Conservation (phyloP, 2,888 invertebrate species). For the Noctuana brunneofusca region DNA sequence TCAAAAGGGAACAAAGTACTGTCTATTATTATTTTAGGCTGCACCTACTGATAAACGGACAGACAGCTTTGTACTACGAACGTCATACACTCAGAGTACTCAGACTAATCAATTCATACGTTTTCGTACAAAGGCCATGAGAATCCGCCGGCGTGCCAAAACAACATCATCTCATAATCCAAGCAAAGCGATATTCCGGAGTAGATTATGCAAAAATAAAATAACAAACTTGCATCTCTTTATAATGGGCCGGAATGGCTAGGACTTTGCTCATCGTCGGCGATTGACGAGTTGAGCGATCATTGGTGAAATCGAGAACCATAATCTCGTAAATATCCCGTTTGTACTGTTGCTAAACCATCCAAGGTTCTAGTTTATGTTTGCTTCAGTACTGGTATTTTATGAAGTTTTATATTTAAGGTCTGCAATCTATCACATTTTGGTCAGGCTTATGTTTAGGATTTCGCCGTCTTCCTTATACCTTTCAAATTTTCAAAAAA, state of each 20-base stretch:
- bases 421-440: too few species aligned
- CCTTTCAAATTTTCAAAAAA: too few species aligned
- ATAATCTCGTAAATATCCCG: too few species aligned
- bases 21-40: conserved; percentile 23
- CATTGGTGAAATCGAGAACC: not conserved
- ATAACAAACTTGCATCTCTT: conserved; percentile 32
- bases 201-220: conserved; percentile 33
- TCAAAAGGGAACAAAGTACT: conserved; percentile 12
- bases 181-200: conserved; percentile 31
- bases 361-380: too few species aligned
- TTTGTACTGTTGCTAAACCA: too few species aligned
- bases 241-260: conserved; percentile 26
- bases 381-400: too few species aligned
- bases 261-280: not conserved
- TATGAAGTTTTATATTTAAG: too few species aligned
- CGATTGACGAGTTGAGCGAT: not conserved
- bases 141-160: conserved; percentile 29
- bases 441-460: too few species aligned
- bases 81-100: conserved; percentile 32
- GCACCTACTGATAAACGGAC: conserved; percentile 20
- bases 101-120: conserved; percentile 35
- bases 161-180: conserved; percentile 33
- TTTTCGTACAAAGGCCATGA: conserved; percentile 26
- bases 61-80: conserved; percentile 21
- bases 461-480: too few species aligned